Base-by-base conservation (phyloP, 2,113 vertebrate genomes). In the Chaetura pelagica region DNA sequence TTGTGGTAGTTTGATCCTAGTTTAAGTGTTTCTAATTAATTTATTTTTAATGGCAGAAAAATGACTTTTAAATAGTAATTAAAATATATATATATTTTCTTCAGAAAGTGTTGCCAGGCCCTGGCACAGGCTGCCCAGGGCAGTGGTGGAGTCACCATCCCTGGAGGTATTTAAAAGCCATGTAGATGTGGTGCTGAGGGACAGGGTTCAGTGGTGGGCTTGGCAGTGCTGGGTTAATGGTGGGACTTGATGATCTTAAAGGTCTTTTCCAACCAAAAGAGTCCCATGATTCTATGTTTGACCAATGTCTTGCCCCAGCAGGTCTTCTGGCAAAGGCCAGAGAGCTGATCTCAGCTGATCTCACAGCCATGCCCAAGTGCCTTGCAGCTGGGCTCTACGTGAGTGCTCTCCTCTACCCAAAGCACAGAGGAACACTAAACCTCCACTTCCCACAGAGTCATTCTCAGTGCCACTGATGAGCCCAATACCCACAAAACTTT, bases 351-450 rank as follows among this genome's bases (percentile, higher is more conserved):
- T 32, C 24, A 54, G 18, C 54, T 2, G 4, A 49, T 54, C 48
- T 54, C 24, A 1, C 0, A 1, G 30, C 16, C 4, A 4, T 71
- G 38, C 30, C 44, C 10, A 1, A 17, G n/a, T 32, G 6, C 73
- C 59, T 62, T 67, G 77, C 52, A 54, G 15, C 66, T 73, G 49
- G 49, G n/a, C 27, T 49, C 10, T 44, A 15, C 12, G 8, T 9
- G 35, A 15, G 10, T 15, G 7, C 18, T 27, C 42, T 63, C 32
- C 79, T 72, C 73, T 86, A 23, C 55, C 19, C 64, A 51, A 67
- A 93, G 62, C 34, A 4, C 19, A 11, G 2, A 38, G 34, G 38
- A 69, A 84, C 81, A 4, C 18, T 42, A 57, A 59, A 9, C 9
- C 18, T 87, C 38, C 12, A 1, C 19, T 61, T 88, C 38, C 61